Percentiles rank a stretch among this genome's conserved stretches.
These are phyloP conservation scores for Pandemis heparana DNA, from an alignment of 2,888 invertebrate species.

Conservation along the genomic window DNA sequence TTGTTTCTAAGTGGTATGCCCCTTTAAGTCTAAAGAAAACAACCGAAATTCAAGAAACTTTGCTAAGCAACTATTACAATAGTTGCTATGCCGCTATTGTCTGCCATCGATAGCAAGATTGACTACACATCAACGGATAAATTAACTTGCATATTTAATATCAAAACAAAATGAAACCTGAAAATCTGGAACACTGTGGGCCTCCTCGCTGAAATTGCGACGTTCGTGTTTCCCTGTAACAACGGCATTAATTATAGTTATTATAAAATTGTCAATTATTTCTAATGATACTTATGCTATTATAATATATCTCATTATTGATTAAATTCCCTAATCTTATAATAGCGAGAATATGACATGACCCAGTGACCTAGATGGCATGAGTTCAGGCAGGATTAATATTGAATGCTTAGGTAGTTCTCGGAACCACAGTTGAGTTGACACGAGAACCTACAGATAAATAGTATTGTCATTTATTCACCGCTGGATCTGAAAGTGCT, in stretches of 20 bases:
- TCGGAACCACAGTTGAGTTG: neutral
- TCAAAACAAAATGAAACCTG: slow-evolving; percentile 87
- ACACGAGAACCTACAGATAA: no score
- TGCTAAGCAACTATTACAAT: neutral
- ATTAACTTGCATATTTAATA: neutral
- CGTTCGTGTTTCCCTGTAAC: slow-evolving; percentile 88
- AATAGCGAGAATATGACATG: neutral
- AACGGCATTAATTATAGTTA: neutral
- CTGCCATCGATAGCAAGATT: neutral
- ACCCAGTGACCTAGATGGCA: neutral
- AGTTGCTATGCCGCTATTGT: neutral
- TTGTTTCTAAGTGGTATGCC: no score
- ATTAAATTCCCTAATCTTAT: no score
- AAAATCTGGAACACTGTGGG: slow-evolving; percentile 93
- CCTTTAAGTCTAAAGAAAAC: no score
- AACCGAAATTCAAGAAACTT: no score
- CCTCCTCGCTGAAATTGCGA: slow-evolving; percentile 96
- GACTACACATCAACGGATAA: neutral
- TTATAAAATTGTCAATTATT: neutral
- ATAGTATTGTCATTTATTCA: no score
- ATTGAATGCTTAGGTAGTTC: neutral
- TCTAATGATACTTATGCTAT: neutral
- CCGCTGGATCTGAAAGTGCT: no score
- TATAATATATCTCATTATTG: no score
- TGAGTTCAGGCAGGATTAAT: neutral